Conservation (phyloP, 2,888 invertebrate species). For the Carpatolechia fugitivella region DNA sequence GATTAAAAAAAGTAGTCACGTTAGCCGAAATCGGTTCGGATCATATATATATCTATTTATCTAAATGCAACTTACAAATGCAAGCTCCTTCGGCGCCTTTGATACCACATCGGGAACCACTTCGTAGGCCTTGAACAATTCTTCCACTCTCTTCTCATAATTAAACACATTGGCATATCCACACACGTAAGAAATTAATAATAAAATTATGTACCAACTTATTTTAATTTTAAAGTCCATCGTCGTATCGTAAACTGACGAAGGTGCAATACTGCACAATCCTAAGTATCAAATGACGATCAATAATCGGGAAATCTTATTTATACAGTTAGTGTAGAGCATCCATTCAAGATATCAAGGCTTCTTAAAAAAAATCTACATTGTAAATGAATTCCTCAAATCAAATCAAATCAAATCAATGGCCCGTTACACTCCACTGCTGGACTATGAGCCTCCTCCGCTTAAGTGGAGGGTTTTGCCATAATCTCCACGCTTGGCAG, state of each 20-base stretch:
- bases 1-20: no score
- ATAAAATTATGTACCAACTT: not conserved
- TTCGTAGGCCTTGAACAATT: not conserved
- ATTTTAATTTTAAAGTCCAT: no score
- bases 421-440: no score
- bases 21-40: no score
- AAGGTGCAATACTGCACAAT: not conserved
- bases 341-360: not conserved
- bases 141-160: not conserved
- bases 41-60: no score
- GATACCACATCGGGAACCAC: not conserved
- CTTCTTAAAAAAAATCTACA: no score
- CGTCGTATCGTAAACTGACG: not conserved
- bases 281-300: not conserved
- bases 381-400: no score
- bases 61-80: not conserved
- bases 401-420: no score
- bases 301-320: not conserved
- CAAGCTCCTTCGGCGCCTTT: not conserved
- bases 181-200: not conserved
- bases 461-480: no score
- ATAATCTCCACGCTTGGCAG: no score
- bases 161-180: conserved; percentile 1
- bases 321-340: not conserved
- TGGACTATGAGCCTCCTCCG: no score